These are phyloP conservation scores for Ascaphus truei DNA, from an alignment of 2,113 vertebrate genomes.

Conservation along the genomic window DNA sequence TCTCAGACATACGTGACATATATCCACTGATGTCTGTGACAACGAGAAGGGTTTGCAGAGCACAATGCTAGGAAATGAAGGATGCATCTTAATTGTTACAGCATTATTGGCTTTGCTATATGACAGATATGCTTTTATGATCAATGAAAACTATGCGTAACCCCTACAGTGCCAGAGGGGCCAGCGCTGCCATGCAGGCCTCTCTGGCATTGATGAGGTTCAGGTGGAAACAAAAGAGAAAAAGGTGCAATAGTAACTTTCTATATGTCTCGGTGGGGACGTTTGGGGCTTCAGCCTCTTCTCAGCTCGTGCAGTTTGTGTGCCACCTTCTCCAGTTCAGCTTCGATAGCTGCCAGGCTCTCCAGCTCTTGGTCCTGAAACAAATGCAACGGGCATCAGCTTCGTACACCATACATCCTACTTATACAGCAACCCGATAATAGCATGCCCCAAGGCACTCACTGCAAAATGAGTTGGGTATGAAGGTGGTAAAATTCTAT, in stretches of 20 bases:
- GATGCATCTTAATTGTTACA: background rate
- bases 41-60: background rate
- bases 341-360: constrained; percentile 87
- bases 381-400: background rate
- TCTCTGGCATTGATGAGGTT: background rate
- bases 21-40: background rate
- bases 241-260: background rate
- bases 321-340: constrained; percentile 85
- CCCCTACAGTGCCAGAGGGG: background rate
- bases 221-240: background rate
- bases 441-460: no score
- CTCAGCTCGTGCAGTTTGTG: constrained; percentile 83
- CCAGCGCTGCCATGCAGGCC: background rate
- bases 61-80: background rate
- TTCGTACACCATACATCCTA: no score
- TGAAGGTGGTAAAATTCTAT: no score
- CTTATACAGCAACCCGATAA: no score
- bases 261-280: accelerated
- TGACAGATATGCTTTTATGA: background rate
- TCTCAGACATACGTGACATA: background rate
- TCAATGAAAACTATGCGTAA: background rate
- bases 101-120: background rate
- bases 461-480: no score
- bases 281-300: constrained; percentile 47
- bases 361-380: constrained; percentile 87